These are phyloP conservation scores for Acrossocheilus wenchowensis DNA, from an alignment of 2,797 vertebrate genomes.

Conservation along the genomic window DNA sequence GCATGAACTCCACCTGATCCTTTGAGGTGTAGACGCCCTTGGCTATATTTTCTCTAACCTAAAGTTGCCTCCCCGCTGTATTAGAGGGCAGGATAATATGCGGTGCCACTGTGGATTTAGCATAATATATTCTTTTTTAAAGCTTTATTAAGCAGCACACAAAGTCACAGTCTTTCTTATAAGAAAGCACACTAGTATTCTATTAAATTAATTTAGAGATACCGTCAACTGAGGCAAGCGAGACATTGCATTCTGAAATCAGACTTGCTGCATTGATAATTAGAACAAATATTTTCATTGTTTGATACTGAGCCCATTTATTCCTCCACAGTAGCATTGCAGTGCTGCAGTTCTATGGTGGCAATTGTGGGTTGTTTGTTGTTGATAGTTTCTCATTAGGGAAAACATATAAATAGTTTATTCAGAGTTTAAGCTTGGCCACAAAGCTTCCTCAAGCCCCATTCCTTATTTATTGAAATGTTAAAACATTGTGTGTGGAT, in stretches of 20 bases:
- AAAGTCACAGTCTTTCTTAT: background rate
- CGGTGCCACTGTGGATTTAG: background rate
- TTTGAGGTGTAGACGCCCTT: background rate
- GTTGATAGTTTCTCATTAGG: background rate
- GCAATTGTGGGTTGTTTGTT: background rate
- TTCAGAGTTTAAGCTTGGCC: background rate
- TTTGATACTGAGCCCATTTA: background rate
- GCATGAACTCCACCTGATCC: slow-evolving; percentile 12
- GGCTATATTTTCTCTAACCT: background rate
- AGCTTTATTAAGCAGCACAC: background rate
- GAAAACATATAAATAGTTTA: background rate
- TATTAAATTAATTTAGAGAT: background rate
- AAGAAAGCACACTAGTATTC: background rate
- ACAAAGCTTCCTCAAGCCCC: background rate
- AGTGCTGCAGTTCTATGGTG: background rate
- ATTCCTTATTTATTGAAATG: background rate
- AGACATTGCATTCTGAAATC: background rate
- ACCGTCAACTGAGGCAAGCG: background rate
- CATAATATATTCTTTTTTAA: background rate
- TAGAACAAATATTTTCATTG: background rate
- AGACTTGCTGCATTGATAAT: background rate
- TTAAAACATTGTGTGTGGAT: background rate
- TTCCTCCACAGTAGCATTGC: background rate
- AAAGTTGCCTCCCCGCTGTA: background rate
- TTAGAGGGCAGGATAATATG: background rate